Evolutionary conservation across 2,113 vertebrate species (phyloP).

Genomic region (Garra rufa): DNA sequence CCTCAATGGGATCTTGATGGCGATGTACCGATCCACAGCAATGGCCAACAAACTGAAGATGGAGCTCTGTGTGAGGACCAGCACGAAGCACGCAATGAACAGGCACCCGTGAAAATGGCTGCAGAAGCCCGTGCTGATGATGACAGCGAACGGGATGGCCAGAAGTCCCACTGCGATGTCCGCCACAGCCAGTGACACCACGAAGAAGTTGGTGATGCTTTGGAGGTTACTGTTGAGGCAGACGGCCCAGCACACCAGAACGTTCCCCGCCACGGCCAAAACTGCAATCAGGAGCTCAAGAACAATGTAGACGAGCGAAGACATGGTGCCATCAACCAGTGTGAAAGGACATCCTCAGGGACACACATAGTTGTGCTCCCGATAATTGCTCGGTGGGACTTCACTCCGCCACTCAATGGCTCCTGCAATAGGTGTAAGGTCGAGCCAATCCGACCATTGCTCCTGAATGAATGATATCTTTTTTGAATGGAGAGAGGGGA

Average conservation of each 20-base stretch:
- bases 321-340: conserved; percentile 58
- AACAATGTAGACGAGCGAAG: conserved; percentile 80
- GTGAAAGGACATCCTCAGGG: conserved; percentile 62
- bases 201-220: conserved; percentile 95
- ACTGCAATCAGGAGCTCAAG: conserved; percentile 90
- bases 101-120: conserved; percentile 92
- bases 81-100: conserved; percentile 95
- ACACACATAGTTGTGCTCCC: conserved; percentile 81
- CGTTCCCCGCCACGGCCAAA: conserved; percentile 90
- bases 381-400: conserved; percentile 18
- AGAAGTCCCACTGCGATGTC: conserved; percentile 94
- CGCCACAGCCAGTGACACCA: conserved; percentile 92
- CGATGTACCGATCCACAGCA: conserved; percentile 93
- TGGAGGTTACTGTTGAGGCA: conserved; percentile 93
- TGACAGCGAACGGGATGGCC: conserved; percentile 93
- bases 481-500: neutral
- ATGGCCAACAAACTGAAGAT: conserved; percentile 98
- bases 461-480: neutral
- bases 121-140: conserved; percentile 93
- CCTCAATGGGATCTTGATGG: conserved; percentile 95
- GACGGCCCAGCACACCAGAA: conserved; percentile 96
- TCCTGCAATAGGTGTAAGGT: conserved; percentile 15
- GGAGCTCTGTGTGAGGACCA: conserved; percentile 95
- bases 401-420: conserved; percentile 10
- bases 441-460: neutral